Base-by-base conservation (phyloP, 1,140 invertebrate genomes). In the Caenorhabditis inopinata region DNA sequence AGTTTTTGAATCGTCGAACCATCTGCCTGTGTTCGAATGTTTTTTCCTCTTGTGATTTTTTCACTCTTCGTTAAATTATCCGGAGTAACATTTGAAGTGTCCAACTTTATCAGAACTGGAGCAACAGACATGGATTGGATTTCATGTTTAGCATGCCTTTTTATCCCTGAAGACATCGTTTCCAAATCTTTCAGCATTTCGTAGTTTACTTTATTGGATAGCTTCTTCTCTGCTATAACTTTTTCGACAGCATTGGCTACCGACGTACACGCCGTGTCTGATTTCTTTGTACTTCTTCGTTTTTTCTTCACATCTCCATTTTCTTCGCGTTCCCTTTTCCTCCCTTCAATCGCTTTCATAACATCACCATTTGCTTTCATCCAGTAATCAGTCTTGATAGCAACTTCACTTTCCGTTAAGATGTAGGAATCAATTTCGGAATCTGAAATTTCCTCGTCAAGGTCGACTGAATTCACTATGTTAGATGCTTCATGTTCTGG, bases 131-230 rank as follows among this genome's bases (percentile, higher is more conserved):
- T 9, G 18, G 32, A 25, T 29, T 38, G 2, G 27, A 23, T 32
- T n/a, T 62, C 27, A 32, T 32, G n/a, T 42, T 6, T 2, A 29
- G 35, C n/a, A n/a, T n/a, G 16, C 9, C n/a, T 68, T 12, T 68
- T 38, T 5, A 38, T 25, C 6, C 58, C 58, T 7, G 38, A 7
- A 5, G 38, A 5, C 29, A 38, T 18, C 16, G 76, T 42, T 12
- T 79, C 78, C 29, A 79, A 68, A 38, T 81, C 80, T 53, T 94
- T 95, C 14, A 98, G 90, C 21, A 98, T 96, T 85, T 98, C 96
- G 87, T 98, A 98, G 89, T 98, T 97, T 38, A 98, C 97, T 91
- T 98, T 98, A 5, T 92, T 93, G 0, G 96, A 97, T 78, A 98
- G 93, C 87, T 94, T 94, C 89, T 96, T 97, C 38, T 87, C 86